These are phyloP conservation scores for Berghia stephanieae DNA, from an alignment of 1,140 invertebrate species.

Conservation along the genomic window DNA sequence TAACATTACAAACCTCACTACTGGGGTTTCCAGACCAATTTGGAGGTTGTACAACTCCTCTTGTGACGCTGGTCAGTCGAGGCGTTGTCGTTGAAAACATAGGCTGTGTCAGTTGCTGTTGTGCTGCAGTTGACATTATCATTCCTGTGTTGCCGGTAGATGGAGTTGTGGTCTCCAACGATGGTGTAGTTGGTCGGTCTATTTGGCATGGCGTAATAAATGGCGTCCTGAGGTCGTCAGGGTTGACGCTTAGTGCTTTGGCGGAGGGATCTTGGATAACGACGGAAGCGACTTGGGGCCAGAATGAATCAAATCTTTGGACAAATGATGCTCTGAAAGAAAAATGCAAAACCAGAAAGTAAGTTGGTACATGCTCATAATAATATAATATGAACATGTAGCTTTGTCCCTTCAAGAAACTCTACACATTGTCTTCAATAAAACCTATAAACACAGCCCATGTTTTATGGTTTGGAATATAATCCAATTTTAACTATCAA, in stretches of 20 bases:
- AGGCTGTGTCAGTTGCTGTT: neutral
- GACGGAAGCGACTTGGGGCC: conserved; percentile 43
- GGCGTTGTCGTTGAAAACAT: neutral
- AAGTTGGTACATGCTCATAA: too few relatives aligned
- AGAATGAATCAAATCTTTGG: conserved; percentile 36
- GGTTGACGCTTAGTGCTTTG: conserved; percentile 28
- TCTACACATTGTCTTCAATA: too few relatives aligned
- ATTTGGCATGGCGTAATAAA: conserved; percentile 35
- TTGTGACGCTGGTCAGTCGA: conserved; percentile 11
- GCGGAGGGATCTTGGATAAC: conserved; percentile 40
- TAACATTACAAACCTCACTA: neutral
- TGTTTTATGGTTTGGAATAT: too few relatives aligned
- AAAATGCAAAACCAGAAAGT: too few relatives aligned
- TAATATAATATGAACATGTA: too few relatives aligned
- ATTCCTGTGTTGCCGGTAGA: conserved; percentile 31
- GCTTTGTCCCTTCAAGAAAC: too few relatives aligned
- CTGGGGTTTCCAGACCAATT: neutral
- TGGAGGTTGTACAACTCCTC: neutral
- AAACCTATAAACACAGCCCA: too few relatives aligned
- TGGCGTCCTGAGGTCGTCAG: conserved; percentile 32
- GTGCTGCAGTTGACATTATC: conserved; percentile 11
- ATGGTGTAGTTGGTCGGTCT: conserved; percentile 16
- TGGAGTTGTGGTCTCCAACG: conserved; percentile 28
- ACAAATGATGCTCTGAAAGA: conserved; percentile 46
- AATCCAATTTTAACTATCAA: too few relatives aligned